These are phyloP conservation scores for Platygyra sinensis DNA, from an alignment of 64 coral and sea anemone genomes.

Conservation along the genomic window DNA sequence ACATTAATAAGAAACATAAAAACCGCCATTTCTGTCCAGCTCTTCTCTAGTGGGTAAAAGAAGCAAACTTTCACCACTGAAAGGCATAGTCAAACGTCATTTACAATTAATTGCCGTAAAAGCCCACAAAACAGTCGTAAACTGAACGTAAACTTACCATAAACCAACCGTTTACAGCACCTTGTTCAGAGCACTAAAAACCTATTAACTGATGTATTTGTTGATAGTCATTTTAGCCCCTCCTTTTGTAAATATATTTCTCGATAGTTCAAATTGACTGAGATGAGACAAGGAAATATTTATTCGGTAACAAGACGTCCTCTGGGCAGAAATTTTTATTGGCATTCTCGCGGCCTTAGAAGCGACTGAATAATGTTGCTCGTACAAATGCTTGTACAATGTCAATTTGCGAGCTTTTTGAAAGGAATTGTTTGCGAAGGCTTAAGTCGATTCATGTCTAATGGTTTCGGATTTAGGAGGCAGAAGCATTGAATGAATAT, in stretches of 20 bases:
- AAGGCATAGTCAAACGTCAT: not conserved
- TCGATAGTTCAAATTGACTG: constrained; percentile 41
- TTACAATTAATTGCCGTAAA: constrained; percentile 54
- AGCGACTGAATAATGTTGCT: not conserved
- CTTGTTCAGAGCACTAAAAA: constrained; percentile 47
- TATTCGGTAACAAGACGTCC: not conserved
- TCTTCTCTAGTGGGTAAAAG: not conserved
- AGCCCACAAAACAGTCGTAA: constrained; percentile 26
- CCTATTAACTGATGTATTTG: constrained; percentile 51
- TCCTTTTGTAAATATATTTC: constrained; percentile 40
- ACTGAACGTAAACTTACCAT: constrained; percentile 22
- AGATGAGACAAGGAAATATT: not conserved
- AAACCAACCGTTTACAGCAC: constrained; percentile 34
- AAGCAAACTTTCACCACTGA: not conserved
- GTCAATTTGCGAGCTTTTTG: constrained; percentile 20
- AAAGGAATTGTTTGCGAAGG: constrained; percentile 11
- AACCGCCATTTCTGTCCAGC: not conserved
- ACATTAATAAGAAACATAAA: not conserved
- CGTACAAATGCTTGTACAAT: not conserved
- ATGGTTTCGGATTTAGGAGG: constrained; percentile 9
- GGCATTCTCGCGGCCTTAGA: constrained; percentile 16
- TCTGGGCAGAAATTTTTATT: constrained; percentile 10
- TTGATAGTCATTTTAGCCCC: constrained; percentile 37
- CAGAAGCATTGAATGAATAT: not conserved
- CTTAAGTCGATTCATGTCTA: constrained; percentile 19